A percentile compares a stretch with the other conserved stretches of the same genome.
These are phyloP conservation scores for Graphium colonna DNA, from an alignment of 2,888 invertebrate genomes.

Conservation along the genomic window DNA sequence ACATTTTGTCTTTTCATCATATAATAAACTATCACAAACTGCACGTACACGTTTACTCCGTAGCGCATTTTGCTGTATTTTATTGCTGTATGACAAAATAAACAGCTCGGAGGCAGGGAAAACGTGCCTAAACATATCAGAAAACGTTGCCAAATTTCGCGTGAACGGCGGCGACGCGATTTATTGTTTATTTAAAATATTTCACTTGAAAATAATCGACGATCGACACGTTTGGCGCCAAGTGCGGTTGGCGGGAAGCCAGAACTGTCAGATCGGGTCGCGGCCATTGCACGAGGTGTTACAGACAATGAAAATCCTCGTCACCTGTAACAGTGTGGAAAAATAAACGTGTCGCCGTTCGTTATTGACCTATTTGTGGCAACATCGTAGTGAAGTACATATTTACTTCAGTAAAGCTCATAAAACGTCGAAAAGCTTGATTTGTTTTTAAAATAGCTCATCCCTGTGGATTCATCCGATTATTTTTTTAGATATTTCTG, in stretches of 20 bases:
- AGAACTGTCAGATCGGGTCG: constrained; percentile 35
- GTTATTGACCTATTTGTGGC: background rate
- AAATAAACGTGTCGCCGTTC: background rate
- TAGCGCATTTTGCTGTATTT: no score
- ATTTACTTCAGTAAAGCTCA: no score
- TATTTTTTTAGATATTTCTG: no score
- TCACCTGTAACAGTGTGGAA: constrained; percentile 27
- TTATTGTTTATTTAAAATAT: constrained; percentile 21
- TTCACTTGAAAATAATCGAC: constrained; percentile 15
- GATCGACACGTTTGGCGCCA: constrained; percentile 25
- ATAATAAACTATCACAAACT: no score
- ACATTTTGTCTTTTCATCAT: no score
- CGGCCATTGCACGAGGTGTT: constrained; percentile 32
- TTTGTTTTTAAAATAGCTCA: no score
- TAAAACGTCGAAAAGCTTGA: no score
- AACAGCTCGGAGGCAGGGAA: background rate
- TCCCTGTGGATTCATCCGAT: no score
- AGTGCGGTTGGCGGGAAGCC: constrained; percentile 34
- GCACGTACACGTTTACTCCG: no score
- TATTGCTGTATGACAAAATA: background rate
- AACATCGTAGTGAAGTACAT: no score
- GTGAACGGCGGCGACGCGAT: background rate
- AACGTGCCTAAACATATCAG: background rate
- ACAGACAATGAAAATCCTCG: constrained; percentile 31
- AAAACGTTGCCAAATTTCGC: background rate